phyloP scores from a whole-genome alignment of 2,113 vertebrate species.

The Pollimyrus isidori region DNA sequence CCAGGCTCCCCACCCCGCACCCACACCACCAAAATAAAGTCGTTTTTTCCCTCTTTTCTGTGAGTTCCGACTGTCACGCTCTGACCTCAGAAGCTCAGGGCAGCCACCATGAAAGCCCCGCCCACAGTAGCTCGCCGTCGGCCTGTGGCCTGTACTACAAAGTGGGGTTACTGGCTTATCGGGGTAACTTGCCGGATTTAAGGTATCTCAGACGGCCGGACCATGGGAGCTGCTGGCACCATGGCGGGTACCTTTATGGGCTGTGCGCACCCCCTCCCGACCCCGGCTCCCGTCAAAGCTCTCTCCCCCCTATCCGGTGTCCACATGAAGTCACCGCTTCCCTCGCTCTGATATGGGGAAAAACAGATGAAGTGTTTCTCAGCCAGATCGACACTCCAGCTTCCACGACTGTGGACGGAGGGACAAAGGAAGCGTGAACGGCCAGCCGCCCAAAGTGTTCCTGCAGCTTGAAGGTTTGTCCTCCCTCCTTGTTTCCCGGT shows the following conservation, averaged over 20 bases:
- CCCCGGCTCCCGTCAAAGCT: conserved; percentile 61
- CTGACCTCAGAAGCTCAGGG: not conserved
- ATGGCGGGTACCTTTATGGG: conserved; percentile 62
- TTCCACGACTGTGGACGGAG: conserved; percentile 30
- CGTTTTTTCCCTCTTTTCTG: not conserved
- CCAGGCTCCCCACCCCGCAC: not conserved
- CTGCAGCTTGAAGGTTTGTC: not conserved
- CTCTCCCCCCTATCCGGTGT: conserved; percentile 56
- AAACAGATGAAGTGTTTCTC: conserved; percentile 26
- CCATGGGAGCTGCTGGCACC: conserved; percentile 62
- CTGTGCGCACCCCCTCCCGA: conserved; percentile 65
- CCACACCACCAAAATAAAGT: not conserved
- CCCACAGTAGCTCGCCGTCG: too few species aligned
- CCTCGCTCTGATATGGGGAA: conserved; percentile 51
- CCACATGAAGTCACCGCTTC: conserved; percentile 74
- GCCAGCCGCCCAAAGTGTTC: not conserved
- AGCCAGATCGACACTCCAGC: conserved; percentile 16
- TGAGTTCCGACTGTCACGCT: not conserved
- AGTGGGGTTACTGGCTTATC: too few species aligned
- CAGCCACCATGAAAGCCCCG: too few species aligned
- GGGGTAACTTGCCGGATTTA: too few species aligned
- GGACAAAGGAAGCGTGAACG: not conserved
- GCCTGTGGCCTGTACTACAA: too few species aligned
- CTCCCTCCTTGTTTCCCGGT: not conserved
- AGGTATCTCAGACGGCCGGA: conserved; percentile 61